Base-by-base conservation (phyloP, 2,888 invertebrate species). In the Leptinotarsa peninsularis region DNA sequence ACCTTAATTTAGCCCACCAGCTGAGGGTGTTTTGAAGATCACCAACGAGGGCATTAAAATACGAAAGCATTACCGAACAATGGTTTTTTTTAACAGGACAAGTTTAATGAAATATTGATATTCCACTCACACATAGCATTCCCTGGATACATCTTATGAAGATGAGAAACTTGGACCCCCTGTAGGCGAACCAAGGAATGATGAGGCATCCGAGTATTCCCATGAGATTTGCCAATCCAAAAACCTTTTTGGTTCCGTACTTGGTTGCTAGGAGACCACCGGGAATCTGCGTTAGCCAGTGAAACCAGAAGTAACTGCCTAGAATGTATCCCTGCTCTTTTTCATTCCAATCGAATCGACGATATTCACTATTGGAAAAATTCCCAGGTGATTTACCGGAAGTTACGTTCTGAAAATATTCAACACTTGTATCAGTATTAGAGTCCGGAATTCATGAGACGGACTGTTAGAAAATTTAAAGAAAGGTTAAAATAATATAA, bases 251-350 rank as follows among this genome's bases (percentile, higher is more conserved):
- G 0, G 94, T 93, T 1, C 95, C 94, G 83, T 92, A 93, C 79
- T 90, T 91, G 74, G 91, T 90, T 0, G 94, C 93, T 69, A 94
- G 83, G 73, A 93, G 87, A 49, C 94, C 94, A 49, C 94, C 94
- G 1, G 94, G 94, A 50, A 94, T 88, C 87, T 94, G 94, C 0
- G 92, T 91, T 0, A 92, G 67, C 91, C 94, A 93, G 83, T 94
- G 94, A 1, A 93, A 87, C 92, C 93, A 94, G 86, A 93, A 95
- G 84, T 93, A 95, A 0, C 93, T 91, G 0, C 93, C 93, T 72
- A 94, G 60, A 13, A 80, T 72, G 33, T 91, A 82, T 13, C 92
- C 92, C 85, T 93, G 93, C 73, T 92, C 89, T 81, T 91, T 90
- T 82, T 92, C 92, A 83, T 91, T 91, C 94, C 94, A 94, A 23